Percentiles rank a stretch among this genome's conserved stretches.
Evolutionary conservation across 2,797 vertebrate genomes (phyloP).

Genomic region (Sparus aurata): DNA sequence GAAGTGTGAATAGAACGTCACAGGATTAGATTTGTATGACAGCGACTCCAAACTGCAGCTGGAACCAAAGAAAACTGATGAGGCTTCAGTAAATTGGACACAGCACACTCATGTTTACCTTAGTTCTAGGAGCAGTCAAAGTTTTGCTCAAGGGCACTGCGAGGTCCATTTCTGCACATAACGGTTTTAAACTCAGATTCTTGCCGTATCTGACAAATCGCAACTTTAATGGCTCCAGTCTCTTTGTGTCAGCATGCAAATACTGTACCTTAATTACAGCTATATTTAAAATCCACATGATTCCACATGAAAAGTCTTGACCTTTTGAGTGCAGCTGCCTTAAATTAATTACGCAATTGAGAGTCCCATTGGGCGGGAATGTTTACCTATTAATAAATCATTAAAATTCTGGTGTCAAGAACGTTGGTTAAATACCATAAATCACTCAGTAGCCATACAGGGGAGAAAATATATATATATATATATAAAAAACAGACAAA

Average conservation of each 20-base stretch:
- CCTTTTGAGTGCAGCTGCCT: neutral
- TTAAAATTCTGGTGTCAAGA: constrained; percentile 8
- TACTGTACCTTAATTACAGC: neutral
- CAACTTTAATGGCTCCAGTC: too few relatives aligned
- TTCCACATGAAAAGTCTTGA: too few relatives aligned
- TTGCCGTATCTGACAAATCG: too few relatives aligned
- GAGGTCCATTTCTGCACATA: neutral
- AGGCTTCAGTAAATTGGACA: constrained; percentile 5
- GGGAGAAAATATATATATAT: neutral
- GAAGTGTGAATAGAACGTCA: neutral
- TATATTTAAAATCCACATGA: neutral
- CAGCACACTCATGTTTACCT: constrained; percentile 11
- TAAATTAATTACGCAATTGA: constrained; percentile 12
- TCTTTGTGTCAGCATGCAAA: neutral
- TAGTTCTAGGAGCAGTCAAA: too few relatives aligned
- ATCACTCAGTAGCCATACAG: neutral
- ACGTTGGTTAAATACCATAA: neutral
- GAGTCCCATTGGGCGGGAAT: neutral
- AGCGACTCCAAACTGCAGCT: neutral
- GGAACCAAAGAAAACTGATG: neutral
- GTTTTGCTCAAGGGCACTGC: neutral
- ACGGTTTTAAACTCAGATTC: neutral
- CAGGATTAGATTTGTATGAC: neutral
- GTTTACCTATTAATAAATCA: neutral
- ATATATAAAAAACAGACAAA: neutral